Percentiles rank a stretch among this genome's conserved stretches.
Conservation (phyloP, 2,888 invertebrate genomes). For the Caenorhabditis japonica region DNA sequence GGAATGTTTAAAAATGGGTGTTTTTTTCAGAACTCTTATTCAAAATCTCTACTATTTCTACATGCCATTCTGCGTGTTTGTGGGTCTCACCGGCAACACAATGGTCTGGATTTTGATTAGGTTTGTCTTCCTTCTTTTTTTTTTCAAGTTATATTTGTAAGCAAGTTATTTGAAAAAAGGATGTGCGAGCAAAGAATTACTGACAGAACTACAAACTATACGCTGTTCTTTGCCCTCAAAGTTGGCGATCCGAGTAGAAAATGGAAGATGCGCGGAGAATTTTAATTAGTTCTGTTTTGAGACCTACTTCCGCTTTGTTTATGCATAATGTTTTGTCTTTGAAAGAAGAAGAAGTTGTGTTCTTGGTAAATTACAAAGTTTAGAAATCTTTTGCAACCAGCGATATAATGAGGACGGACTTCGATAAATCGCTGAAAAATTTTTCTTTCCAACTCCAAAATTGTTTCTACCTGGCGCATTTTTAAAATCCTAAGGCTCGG, state of each 20-base stretch:
- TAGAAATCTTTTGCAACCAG: too few species aligned
- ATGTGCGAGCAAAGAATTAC: slow-evolving; percentile 16
- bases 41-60: slow-evolving; percentile 70
- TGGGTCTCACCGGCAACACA: slow-evolving; percentile 73
- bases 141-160: too few species aligned
- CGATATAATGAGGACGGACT: too few species aligned
- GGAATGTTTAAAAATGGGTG: not conserved
- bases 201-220: slow-evolving; percentile 14
- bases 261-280: slow-evolving; percentile 22
- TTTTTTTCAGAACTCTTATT: slow-evolving; percentile 45
- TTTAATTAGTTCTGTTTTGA: slow-evolving; percentile 38
- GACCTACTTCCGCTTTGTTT: slow-evolving; percentile 22
- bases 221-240: slow-evolving; percentile 2
- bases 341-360: not conserved
- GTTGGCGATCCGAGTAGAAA: slow-evolving; percentile 11
- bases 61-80: slow-evolving; percentile 73
- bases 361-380: slow-evolving; percentile 1
- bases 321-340: slow-evolving; percentile 21
- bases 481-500: too few species aligned
- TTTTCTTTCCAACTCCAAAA: too few species aligned
- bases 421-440: too few species aligned
- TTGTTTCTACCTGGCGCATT: too few species aligned
- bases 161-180: not conserved
- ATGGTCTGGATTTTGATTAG: slow-evolving; percentile 74
- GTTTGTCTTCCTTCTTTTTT: too few species aligned